A percentile compares a stretch with the other conserved stretches of the same genome.
Evolutionary conservation across 1,140 invertebrate genomes (phyloP).

Genomic region (Arion vulgaris): DNA sequence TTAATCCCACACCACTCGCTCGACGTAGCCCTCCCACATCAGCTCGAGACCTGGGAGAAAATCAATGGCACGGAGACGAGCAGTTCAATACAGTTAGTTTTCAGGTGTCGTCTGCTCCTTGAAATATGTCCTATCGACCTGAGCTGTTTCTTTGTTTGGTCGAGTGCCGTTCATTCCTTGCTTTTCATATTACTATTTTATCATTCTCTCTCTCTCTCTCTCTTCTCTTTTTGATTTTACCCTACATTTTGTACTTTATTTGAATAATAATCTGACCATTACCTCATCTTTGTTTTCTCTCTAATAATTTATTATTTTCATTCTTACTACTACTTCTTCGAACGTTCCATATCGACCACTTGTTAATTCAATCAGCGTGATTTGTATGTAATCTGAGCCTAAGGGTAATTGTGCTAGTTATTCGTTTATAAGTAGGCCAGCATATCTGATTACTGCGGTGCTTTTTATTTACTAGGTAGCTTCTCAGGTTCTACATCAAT

Average conservation of each 20-base stretch:
- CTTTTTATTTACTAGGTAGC: no score
- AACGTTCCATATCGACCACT: no score
- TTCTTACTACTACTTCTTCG: no score
- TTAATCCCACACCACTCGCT: background rate
- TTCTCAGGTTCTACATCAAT: no score
- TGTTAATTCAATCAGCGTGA: no score
- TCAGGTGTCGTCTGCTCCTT: background rate
- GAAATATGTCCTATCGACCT: constrained; percentile 8
- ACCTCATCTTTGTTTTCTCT: no score
- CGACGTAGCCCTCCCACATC: background rate
- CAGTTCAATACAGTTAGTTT: constrained; percentile 16
- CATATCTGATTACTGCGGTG: no score
- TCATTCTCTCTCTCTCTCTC: constrained; percentile 14
- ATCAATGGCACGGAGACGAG: background rate
- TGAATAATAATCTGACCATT: no score
- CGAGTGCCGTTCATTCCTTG: background rate
- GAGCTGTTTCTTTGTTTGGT: constrained; percentile 13
- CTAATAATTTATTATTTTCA: no score
- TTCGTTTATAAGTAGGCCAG: no score
- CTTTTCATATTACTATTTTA: background rate
- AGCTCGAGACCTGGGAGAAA: background rate
- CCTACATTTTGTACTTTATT: background rate
- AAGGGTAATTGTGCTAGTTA: no score
- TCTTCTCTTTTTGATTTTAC: constrained; percentile 10
- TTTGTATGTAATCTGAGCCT: no score